A percentile compares a stretch with the other conserved stretches of the same genome.
phyloP scores from a whole-genome alignment of 2,113 vertebrate species.

The Solea solea region DNA sequence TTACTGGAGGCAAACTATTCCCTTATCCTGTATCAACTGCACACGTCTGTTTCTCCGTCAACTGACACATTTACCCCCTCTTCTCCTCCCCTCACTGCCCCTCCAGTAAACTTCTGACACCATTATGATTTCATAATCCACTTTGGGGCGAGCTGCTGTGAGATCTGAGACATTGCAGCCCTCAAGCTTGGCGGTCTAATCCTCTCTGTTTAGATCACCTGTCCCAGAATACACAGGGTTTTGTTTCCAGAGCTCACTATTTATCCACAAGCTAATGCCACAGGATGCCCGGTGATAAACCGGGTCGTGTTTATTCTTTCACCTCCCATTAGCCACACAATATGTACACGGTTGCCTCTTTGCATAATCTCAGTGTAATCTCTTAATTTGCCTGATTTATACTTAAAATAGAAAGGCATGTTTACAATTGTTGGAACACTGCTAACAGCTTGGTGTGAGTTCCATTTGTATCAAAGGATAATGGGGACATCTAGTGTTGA shows the following conservation, averaged over 20 bases:
- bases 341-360: constrained; percentile 5
- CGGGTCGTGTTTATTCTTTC: neutral
- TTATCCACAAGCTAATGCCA: constrained; percentile 12
- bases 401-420: constrained; percentile 12
- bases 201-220: constrained; percentile 51
- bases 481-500: constrained; percentile 76
- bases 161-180: constrained; percentile 53
- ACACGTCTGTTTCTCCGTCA: constrained; percentile 48
- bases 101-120: constrained; percentile 58
- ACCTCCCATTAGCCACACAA: constrained; percentile 1
- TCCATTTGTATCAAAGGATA: constrained; percentile 43
- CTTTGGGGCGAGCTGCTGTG: constrained; percentile 45
- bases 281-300: neutral
- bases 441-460: neutral
- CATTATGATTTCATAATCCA: constrained; percentile 69
- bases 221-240: constrained; percentile 34
- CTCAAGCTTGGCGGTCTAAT: constrained; percentile 52
- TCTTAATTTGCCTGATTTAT: constrained; percentile 27
- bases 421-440: constrained; percentile 8
- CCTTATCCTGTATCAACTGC: constrained; percentile 61
- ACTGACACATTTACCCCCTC: constrained; percentile 47
- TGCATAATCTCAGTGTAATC: constrained; percentile 46
- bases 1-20: constrained; percentile 46
- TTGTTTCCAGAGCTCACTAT: constrained; percentile 38
- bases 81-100: constrained; percentile 28